phyloP scores from a whole-genome alignment of 2,797 vertebrate genomes.

The Gephyroberyx darwinii region DNA sequence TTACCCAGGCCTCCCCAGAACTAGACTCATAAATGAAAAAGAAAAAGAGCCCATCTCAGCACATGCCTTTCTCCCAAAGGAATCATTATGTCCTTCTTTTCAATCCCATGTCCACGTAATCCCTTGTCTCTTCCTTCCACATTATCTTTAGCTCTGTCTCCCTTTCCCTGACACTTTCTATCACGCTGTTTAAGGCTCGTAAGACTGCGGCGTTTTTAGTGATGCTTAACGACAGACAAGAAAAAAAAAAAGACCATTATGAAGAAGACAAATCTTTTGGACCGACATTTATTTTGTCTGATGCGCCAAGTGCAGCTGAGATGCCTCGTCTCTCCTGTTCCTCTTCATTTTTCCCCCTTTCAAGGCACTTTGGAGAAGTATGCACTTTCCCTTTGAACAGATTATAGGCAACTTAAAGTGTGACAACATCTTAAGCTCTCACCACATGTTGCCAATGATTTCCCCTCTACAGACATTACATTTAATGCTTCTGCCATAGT shows the following conservation, averaged over 20 bases:
- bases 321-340: constrained; percentile 52
- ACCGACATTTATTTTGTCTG: constrained; percentile 60
- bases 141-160: constrained; percentile 49
- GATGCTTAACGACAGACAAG: neutral
- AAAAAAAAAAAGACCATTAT: constrained; percentile 36
- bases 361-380: constrained; percentile 78
- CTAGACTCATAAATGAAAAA: constrained; percentile 76
- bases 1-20: constrained; percentile 80
- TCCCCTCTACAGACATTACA: constrained; percentile 84
- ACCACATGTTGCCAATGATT: constrained; percentile 86
- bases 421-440: constrained; percentile 91
- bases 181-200: constrained; percentile 57
- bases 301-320: constrained; percentile 66
- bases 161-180: constrained; percentile 57
- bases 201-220: constrained; percentile 39
- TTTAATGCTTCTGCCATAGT: constrained; percentile 82
- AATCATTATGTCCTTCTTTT: constrained; percentile 78
- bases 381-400: constrained; percentile 86
- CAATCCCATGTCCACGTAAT: constrained; percentile 76
- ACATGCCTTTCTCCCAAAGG: constrained; percentile 74
- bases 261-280: constrained; percentile 52
- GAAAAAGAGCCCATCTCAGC: constrained; percentile 78
- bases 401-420: constrained; percentile 90
- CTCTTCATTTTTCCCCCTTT: constrained; percentile 46
- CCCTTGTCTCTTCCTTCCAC: constrained; percentile 61